These are phyloP conservation scores for Gadus macrocephalus DNA, from an alignment of 2,113 vertebrate species.

Conservation along the genomic window DNA sequence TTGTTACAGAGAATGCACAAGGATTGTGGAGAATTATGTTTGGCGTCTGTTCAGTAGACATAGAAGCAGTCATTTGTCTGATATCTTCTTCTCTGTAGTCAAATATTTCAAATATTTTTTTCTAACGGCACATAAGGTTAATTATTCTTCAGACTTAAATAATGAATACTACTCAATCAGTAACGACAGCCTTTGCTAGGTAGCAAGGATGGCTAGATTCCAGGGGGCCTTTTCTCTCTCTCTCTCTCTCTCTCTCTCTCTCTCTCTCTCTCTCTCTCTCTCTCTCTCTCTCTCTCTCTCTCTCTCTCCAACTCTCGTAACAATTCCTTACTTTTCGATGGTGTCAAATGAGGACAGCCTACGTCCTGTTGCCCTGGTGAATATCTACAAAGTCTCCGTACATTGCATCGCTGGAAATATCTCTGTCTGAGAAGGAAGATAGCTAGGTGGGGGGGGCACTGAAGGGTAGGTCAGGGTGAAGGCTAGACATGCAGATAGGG, in stretches of 20 bases:
- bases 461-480: conserved; percentile 38
- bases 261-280: too few species aligned
- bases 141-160: too few species aligned
- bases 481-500: conserved; percentile 67
- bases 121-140: too few species aligned
- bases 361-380: conserved; percentile 34
- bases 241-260: background rate
- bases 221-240: background rate
- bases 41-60: too few species aligned
- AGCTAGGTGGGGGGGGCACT: conserved; percentile 35
- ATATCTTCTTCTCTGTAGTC: too few species aligned
- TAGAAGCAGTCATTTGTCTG: too few species aligned
- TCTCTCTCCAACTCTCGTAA: background rate
- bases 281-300: conserved; percentile 1
- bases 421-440: conserved; percentile 35
- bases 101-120: too few species aligned
- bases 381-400: conserved; percentile 30
- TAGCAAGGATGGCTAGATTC: too few species aligned
- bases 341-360: conserved; percentile 28
- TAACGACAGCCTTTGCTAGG: too few species aligned
- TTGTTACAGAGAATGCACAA: too few species aligned
- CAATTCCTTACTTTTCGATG: conserved; percentile 22
- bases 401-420: conserved; percentile 33
- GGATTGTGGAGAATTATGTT: too few species aligned
- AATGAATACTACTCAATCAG: too few species aligned